Evolutionary conservation across 2,888 invertebrate genomes (phyloP), one percentile per base, ranked within the genome.

Genomic region (Leptarthrus brevirostris): DNA sequence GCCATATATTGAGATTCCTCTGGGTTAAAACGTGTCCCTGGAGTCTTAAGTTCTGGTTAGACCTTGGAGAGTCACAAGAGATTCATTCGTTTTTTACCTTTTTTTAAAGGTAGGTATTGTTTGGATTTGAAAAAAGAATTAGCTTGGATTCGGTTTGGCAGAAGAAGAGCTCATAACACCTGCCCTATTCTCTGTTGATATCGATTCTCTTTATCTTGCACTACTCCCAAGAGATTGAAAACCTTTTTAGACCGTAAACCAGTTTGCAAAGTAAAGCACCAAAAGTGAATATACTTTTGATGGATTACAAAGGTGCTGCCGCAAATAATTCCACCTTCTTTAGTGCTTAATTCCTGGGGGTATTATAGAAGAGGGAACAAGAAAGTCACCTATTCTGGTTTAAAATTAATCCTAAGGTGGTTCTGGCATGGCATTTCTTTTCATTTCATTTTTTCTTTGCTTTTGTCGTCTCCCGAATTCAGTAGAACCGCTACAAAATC

Each of bases 181-280:
- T 58, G 58, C 58, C 36, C 58, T 58, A 58, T 58, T 58, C 58
- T 58, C 36, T 30, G 18, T 18, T 6, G 18, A 16, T 40, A 36
- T 18, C 20, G 18, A 30, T 58, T 12, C 16, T 58, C 18, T 58
- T 40, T 12, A 40, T 40, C 40, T 40, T 40, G n/a, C n/a, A 3
- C 3, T 40, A 12, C 40, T 40, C 40, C 40, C n/a, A 12, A 8
- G 3, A 30, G 30, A 12, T 12, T 40, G 40, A 12, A 40, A 40
- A n/a, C 40, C 1, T 12, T 40, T 30, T 30, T 30, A 30, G 30
- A n/a, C n/a, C n/a, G n/a, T n/a, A 12, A 40, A 40, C 3, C 3
- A 12, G n/a, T 12, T 6, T 3, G n/a, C 10, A 40, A 40, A 40
- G 12, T n/a, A 40, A 3, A 12, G 40, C 40, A 12, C 8, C 8